Evolutionary conservation across 2,797 vertebrate genomes (phyloP).

Genomic region (Hapalemur alaotrensis): DNA sequence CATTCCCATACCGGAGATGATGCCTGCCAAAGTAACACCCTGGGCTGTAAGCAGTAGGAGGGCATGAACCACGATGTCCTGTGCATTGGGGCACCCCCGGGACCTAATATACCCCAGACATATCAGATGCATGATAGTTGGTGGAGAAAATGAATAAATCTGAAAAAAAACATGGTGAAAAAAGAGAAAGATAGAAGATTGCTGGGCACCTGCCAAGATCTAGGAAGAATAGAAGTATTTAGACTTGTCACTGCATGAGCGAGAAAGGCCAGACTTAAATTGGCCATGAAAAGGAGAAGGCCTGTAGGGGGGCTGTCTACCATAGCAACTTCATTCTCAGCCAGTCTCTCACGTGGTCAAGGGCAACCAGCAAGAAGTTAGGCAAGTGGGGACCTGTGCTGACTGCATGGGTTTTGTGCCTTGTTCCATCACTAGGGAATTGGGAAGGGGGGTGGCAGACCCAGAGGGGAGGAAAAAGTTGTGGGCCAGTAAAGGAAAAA

Average conservation of each 20-base stretch:
- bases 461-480: not conserved
- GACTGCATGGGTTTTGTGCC: not conserved
- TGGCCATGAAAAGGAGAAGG: not conserved
- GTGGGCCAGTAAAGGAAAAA: not conserved
- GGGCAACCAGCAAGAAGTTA: not conserved
- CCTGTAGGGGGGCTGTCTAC: not conserved
- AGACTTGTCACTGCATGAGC: not conserved
- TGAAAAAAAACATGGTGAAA: not conserved
- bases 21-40: not conserved
- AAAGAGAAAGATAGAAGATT: not conserved
- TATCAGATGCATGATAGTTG: not conserved
- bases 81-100: not conserved
- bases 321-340: not conserved
- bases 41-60: not conserved
- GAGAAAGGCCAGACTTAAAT: not conserved
- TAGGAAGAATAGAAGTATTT: not conserved
- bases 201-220: not conserved
- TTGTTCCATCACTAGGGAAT: not conserved
- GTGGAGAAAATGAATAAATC: not conserved
- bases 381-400: not conserved
- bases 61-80: not conserved
- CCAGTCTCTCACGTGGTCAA: not conserved
- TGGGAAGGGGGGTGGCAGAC: not conserved
- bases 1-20: too few species aligned
- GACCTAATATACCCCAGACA: not conserved